Percentiles rank a stretch among this genome's conserved stretches.
Evolutionary conservation across 2,888 invertebrate species (phyloP).

Genomic region (Lymantria monacha): DNA sequence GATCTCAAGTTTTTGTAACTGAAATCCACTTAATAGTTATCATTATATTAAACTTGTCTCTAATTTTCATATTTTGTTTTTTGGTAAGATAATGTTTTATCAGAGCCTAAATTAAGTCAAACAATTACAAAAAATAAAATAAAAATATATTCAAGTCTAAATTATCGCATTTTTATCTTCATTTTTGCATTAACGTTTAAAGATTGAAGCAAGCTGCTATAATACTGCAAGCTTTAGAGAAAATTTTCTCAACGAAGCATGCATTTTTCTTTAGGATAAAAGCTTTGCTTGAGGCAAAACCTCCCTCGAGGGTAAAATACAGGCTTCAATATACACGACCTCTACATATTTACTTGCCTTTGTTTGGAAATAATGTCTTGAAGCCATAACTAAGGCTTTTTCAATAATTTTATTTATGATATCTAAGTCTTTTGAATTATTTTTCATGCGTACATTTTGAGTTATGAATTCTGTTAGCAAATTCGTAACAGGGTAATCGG

Average conservation of each 20-base stretch:
- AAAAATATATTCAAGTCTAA: neutral
- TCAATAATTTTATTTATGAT: too few species aligned
- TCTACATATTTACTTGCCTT: constrained; percentile 1
- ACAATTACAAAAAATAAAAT: neutral
- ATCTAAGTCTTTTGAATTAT: neutral
- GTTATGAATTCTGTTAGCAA: too few species aligned
- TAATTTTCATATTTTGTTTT: too few species aligned
- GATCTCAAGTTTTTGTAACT: too few species aligned
- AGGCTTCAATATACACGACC: constrained; percentile 4
- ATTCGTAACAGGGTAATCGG: too few species aligned
- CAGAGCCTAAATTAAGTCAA: too few species aligned
- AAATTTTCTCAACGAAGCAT: constrained; percentile 1
- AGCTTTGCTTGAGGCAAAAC: neutral
- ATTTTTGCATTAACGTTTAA: neutral
- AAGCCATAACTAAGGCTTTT: neutral
- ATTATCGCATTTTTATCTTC: neutral
- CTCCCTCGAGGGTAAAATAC: neutral
- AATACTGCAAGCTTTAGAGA: neutral
- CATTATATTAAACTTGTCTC: too few species aligned
- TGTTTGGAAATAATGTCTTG: neutral
- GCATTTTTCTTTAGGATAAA: constrained; percentile 5
- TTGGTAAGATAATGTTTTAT: too few species aligned
- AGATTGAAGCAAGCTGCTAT: neutral
- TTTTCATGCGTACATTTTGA: too few species aligned
- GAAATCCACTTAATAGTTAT: too few species aligned